Conservation (phyloP, 2,797 vertebrate species). For the Austrolebias charrua region DNA sequence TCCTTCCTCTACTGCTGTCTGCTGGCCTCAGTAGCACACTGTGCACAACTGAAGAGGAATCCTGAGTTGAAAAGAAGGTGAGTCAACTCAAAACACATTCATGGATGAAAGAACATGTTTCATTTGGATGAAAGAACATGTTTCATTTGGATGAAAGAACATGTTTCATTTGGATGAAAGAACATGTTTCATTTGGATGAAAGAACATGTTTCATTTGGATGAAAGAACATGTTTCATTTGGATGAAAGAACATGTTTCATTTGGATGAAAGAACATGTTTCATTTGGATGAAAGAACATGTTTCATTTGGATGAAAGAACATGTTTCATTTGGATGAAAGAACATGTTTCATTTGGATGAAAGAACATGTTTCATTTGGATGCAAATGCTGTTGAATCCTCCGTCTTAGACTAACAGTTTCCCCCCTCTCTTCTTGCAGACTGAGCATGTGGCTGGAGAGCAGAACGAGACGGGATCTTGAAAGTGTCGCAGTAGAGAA, state of each 20-base stretch:
- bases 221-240: constrained; percentile 12
- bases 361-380: constrained; percentile 12
- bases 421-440: constrained; percentile 56
- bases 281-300: constrained; percentile 11
- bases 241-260: constrained; percentile 12
- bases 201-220: constrained; percentile 15
- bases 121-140: constrained; percentile 11
- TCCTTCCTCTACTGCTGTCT: constrained; percentile 86
- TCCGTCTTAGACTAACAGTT: constrained; percentile 39
- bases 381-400: constrained; percentile 21
- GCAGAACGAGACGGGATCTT: constrained; percentile 84
- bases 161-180: constrained; percentile 8
- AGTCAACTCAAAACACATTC: constrained; percentile 59
- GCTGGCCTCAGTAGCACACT: constrained; percentile 80
- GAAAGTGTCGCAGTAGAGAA: constrained; percentile 64
- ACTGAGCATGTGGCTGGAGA: constrained; percentile 85
- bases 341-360: constrained; percentile 11
- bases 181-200: constrained; percentile 13
- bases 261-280: constrained; percentile 12
- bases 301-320: constrained; percentile 11
- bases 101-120: constrained; percentile 15
- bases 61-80: constrained; percentile 89
- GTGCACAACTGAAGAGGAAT: constrained; percentile 84
- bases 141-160: constrained; percentile 13
- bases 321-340: constrained; percentile 14